Base-by-base conservation (phyloP, 2,888 invertebrate species). In the Melanargia galathea region DNA sequence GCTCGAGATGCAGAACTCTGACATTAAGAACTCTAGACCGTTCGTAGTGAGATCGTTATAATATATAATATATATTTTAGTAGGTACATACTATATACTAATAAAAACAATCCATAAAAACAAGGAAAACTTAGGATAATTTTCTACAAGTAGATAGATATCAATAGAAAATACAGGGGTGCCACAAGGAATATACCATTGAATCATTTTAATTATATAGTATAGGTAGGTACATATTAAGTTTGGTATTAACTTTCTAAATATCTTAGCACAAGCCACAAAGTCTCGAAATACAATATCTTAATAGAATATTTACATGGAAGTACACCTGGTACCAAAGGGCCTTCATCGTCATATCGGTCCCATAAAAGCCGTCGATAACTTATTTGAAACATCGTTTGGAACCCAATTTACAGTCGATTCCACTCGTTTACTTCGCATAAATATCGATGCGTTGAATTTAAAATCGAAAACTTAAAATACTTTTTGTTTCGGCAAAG, bases 311-410 rank as follows among this genome's bases (percentile, higher is more conserved):
- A 63, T 66, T 69, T 62, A 65, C 60, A 58, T 65, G 60, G 60
- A 64, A 62, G 51, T 59, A 64, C 67, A 70, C 70, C 70, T 67
- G 67, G 46, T 60, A 35, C 57, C 52, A 18, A 58, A 63, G 60
- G 60, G 49, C 59, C 35, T 56, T 51, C 30, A 63, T 55, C 56
- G 30, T 22, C 33, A 55, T 63, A 63, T 60, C 30, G 43, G 24
- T 20, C 16, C 46, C 46, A 58, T 58, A 58, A 46, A 18, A n/a
- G 46, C n/a, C 33, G 30, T 35, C 46, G 57, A 35, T 46, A 48
- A 58, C 57, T 58, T 58, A 58, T 58, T 58, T 46, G 46, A 58
- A 58, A 58, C 45, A 46, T 46, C 46, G 45, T 46, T 58, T 54
- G 35, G 35, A 38, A 38, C 54, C 35, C 54, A 54, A 54, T 54